Percentiles rank a stretch among this genome's conserved stretches.
Evolutionary conservation across 2,113 vertebrate species (phyloP).

Genomic region (Damaliscus lunatus): DNA sequence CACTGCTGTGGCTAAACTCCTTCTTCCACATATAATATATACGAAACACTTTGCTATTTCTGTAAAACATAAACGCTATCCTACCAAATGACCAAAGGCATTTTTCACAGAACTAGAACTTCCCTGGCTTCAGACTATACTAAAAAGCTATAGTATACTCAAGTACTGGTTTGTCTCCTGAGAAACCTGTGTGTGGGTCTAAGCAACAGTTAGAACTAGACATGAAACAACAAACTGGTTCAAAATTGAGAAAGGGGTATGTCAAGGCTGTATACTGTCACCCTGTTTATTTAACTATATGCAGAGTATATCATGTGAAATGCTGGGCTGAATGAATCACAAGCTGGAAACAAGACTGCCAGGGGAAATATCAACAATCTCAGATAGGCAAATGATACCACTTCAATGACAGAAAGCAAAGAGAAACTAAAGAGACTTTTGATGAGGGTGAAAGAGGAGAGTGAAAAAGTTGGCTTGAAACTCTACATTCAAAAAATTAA

Average conservation of each 20-base stretch:
- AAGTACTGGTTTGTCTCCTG: background rate
- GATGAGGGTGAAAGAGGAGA: background rate
- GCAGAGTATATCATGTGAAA: background rate
- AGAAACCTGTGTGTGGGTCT: background rate
- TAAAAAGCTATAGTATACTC: background rate
- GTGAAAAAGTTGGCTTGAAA: background rate
- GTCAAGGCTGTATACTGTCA: background rate
- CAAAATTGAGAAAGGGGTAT: background rate
- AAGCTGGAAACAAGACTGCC: background rate
- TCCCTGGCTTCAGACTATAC: background rate
- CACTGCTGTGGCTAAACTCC: background rate
- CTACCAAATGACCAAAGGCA: background rate
- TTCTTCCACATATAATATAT: background rate
- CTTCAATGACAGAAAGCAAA: background rate
- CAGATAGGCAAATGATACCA: background rate
- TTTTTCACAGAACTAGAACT: background rate
- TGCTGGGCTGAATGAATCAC: background rate
- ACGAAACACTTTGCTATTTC: background rate
- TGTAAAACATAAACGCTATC: background rate
- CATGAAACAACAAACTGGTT: background rate
- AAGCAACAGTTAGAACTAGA: background rate
- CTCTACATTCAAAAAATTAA: background rate
- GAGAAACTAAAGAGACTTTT: background rate
- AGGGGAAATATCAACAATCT: background rate
- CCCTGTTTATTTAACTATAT: background rate